These are phyloP conservation scores for Asteroscopus sphinx DNA, from an alignment of 2,888 invertebrate species.

Conservation along the genomic window DNA sequence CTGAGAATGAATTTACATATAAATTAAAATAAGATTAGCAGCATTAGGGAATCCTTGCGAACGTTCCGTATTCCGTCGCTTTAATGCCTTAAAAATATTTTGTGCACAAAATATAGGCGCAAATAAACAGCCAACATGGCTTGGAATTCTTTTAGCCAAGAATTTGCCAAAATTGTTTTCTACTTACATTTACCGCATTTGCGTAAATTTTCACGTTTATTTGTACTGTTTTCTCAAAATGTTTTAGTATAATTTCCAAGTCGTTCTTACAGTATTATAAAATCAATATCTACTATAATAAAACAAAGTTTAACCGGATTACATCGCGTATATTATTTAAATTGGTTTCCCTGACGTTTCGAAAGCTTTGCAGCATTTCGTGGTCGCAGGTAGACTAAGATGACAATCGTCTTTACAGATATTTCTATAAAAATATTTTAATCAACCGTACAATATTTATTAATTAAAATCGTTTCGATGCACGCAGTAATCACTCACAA, in stretches of 20 bases:
- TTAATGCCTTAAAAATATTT: constrained; percentile 58
- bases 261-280: too few species aligned
- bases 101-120: constrained; percentile 50
- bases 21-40: constrained; percentile 76
- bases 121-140: constrained; percentile 47
- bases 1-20: constrained; percentile 75
- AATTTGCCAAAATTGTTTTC: constrained; percentile 31
- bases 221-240: constrained; percentile 19
- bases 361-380: too few species aligned
- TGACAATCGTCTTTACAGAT: too few species aligned
- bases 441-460: too few species aligned
- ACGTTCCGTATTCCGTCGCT: constrained; percentile 52
- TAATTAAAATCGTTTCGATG: too few species aligned
- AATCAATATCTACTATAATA: too few species aligned
- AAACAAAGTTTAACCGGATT: too few species aligned
- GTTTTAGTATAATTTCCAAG: not conserved
- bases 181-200: constrained; percentile 7
- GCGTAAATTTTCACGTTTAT: constrained; percentile 9
- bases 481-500: too few species aligned
- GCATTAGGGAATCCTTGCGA: constrained; percentile 64
- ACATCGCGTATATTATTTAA: too few species aligned
- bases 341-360: too few species aligned
- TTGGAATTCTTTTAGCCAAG: constrained; percentile 31
- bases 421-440: too few species aligned
- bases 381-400: too few species aligned